Conservation (phyloP, 1,140 invertebrate species). For the Drosophila saltans region DNA sequence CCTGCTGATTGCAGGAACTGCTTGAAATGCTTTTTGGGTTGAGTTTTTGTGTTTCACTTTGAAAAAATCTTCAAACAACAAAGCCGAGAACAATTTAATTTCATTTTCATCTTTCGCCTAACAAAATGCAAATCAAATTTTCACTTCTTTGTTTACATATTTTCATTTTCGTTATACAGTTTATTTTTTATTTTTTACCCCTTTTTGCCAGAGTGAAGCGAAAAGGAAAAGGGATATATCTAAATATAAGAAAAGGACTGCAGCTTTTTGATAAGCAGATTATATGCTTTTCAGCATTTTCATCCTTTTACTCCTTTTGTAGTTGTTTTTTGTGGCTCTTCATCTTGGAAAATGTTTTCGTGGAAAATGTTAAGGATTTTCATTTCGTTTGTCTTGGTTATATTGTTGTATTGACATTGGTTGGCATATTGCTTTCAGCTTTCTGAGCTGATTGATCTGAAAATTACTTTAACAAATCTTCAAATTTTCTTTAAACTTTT, state of each 20-base stretch:
- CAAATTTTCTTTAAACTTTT: constrained; percentile 20
- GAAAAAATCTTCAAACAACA: constrained; percentile 24
- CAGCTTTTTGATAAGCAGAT: constrained; percentile 70
- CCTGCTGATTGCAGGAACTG: constrained; percentile 4
- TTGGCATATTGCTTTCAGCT: constrained; percentile 57
- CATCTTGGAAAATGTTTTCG: constrained; percentile 6
- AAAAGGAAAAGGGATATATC: constrained; percentile 6
- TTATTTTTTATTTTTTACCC: neutral
- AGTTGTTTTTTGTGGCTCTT: neutral
- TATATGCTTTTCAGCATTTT: constrained; percentile 56
- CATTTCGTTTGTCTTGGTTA: constrained; percentile 15
- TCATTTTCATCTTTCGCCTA: constrained; percentile 42
- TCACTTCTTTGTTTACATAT: constrained; percentile 61
- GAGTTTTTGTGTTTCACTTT: neutral
- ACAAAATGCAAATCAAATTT: constrained; percentile 71
- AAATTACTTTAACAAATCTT: neutral
- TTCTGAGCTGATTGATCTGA: constrained; percentile 29
- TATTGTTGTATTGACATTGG: constrained; percentile 57
- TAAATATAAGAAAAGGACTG: constrained; percentile 23
- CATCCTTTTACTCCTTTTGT: constrained; percentile 37
- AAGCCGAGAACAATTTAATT: constrained; percentile 47
- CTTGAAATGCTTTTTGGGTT: neutral
- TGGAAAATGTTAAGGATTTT: constrained; percentile 45
- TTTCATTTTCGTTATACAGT: constrained; percentile 29
- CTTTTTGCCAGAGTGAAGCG: constrained; percentile 21